A percentile compares a stretch with the other conserved stretches of the same genome.
Conservation (phyloP, 2,888 invertebrate species). For the Trissoscelio sp. region DNA sequence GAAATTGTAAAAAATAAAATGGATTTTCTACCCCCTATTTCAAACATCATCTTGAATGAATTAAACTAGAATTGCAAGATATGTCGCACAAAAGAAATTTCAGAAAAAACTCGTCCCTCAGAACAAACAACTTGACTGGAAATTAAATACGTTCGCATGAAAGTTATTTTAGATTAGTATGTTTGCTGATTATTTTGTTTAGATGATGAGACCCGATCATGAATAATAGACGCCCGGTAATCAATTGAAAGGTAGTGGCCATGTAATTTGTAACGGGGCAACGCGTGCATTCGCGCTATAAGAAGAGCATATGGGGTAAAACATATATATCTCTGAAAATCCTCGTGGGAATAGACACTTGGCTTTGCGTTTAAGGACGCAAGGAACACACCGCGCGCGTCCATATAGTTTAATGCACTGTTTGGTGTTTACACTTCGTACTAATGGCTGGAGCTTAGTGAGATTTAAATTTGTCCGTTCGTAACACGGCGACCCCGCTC, state of each 20-base stretch:
- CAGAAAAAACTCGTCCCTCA: background rate
- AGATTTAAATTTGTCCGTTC: constrained; percentile 82
- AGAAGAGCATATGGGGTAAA: constrained; percentile 56
- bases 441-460: constrained; percentile 82
- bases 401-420: constrained; percentile 80
- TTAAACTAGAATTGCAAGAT: too few relatives aligned
- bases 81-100: background rate
- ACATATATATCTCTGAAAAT: constrained; percentile 74
- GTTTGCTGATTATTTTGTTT: constrained; percentile 50
- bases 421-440: constrained; percentile 82
- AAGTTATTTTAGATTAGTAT: constrained; percentile 44
- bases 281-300: constrained; percentile 37
- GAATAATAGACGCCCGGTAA: constrained; percentile 42
- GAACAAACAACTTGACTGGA: background rate
- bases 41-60: too few relatives aligned
- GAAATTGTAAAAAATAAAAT: too few relatives aligned
- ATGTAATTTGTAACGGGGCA: constrained; percentile 67
- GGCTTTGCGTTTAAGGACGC: constrained; percentile 79
- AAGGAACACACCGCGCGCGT: constrained; percentile 68
- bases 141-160: too few relatives aligned
- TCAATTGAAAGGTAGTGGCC: constrained; percentile 58
- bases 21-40: too few relatives aligned
- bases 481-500: constrained; percentile 67
- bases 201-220: constrained; percentile 36
- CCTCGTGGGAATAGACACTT: constrained; percentile 83